Percentiles rank a stretch among this genome's conserved stretches.
Conservation (phyloP, 2,797 vertebrate species). For the Sylvia borin region DNA sequence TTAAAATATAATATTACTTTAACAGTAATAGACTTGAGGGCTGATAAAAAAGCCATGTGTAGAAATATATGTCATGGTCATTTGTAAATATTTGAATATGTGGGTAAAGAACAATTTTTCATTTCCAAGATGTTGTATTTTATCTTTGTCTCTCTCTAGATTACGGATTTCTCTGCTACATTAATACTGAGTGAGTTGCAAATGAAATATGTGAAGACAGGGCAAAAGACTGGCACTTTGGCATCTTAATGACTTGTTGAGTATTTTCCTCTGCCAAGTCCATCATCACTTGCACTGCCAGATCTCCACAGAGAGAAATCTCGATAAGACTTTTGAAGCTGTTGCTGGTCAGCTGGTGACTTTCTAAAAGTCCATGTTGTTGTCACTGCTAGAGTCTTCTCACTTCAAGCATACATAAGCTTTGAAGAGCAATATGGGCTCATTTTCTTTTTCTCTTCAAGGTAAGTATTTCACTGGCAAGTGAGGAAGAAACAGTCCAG, state of each 20-base stretch:
- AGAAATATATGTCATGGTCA: not conserved
- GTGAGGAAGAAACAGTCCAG: slow-evolving; percentile 27
- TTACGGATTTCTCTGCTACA: slow-evolving; percentile 28
- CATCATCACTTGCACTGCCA: not conserved
- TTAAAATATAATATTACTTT: not conserved
- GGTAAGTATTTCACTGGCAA: slow-evolving; percentile 17
- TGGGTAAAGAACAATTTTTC: slow-evolving; percentile 26
- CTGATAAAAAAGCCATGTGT: not conserved
- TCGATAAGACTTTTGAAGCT: not conserved
- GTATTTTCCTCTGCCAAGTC: not conserved
- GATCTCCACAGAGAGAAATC: not conserved
- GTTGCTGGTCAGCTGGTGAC: not conserved
- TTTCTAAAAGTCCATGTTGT: not conserved
- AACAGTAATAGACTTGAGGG: not conserved
- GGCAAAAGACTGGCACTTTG: not conserved
- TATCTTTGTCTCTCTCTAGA: not conserved
- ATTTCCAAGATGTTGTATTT: slow-evolving; percentile 31
- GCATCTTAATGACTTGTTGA: not conserved
- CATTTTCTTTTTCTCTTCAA: slow-evolving; percentile 17
- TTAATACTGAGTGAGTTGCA: slow-evolving; percentile 23
- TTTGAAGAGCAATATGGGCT: not conserved
- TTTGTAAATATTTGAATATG: slow-evolving; percentile 14
- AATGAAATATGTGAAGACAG: slow-evolving; percentile 1
- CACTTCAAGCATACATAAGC: not conserved
- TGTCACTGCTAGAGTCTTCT: not conserved